phyloP scores from a whole-genome alignment of 2,888 invertebrate species.

The Dastarcus helophoroides region DNA sequence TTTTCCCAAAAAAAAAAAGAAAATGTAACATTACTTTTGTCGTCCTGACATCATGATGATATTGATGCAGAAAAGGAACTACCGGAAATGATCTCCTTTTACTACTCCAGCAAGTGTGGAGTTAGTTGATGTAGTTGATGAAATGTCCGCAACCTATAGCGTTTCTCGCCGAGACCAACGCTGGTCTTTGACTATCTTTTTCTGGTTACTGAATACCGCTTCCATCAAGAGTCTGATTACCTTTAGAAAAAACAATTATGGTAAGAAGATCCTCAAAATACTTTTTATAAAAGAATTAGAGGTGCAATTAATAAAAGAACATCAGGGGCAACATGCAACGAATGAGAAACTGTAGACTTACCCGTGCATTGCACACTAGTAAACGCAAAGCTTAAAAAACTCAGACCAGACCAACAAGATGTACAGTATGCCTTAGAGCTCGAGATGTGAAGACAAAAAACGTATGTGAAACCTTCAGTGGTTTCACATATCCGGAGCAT shows the following conservation, averaged over 20 bases:
- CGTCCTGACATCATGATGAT: slow-evolving; percentile 11
- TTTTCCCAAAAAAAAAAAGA: too few relatives aligned
- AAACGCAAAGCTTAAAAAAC: too few relatives aligned
- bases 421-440: too few relatives aligned
- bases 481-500: too few relatives aligned
- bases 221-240: slow-evolving; percentile 16
- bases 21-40: slow-evolving; percentile 9
- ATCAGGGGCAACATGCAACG: too few relatives aligned
- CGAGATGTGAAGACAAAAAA: too few relatives aligned
- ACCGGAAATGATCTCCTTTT: slow-evolving; percentile 16
- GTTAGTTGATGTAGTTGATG: slow-evolving; percentile 20
- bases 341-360: too few relatives aligned
- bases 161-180: slow-evolving; percentile 17
- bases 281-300: too few relatives aligned
- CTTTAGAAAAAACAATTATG: slow-evolving; percentile 6
- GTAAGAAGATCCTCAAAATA: slow-evolving; percentile 2
- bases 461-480: too few relatives aligned
- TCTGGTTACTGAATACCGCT: slow-evolving; percentile 17
- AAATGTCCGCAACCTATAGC: slow-evolving; percentile 14
- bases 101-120: slow-evolving; percentile 17
- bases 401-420: too few relatives aligned
- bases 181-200: slow-evolving; percentile 19
- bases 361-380: too few relatives aligned
- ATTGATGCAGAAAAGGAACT: slow-evolving; percentile 7
- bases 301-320: too few relatives aligned